These are phyloP conservation scores for Acinonyx jubatus DNA, from an alignment of 2,113 vertebrate genomes.

Conservation along the genomic window DNA sequence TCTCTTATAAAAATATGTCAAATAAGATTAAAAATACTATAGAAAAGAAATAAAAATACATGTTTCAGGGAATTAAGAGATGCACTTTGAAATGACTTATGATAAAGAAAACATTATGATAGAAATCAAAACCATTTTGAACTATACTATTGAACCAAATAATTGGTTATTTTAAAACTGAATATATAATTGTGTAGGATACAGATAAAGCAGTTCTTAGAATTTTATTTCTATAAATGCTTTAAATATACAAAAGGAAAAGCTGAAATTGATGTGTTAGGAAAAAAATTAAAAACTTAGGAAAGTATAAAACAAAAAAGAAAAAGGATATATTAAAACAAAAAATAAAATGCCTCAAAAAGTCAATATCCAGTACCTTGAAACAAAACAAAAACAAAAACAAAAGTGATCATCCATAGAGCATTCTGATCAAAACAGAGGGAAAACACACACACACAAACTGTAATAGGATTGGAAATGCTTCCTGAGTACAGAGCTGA, in stretches of 20 bases:
- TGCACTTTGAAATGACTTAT: not conserved
- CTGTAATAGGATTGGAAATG: not conserved
- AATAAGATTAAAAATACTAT: not conserved
- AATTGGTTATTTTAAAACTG: not conserved
- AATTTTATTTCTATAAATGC: not conserved
- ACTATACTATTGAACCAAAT: not conserved
- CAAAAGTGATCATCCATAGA: not conserved
- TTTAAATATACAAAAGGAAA: not conserved
- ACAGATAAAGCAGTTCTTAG: not conserved
- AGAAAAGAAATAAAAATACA: not conserved
- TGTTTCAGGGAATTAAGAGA: not conserved
- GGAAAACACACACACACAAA: not conserved
- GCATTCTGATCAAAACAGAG: not conserved
- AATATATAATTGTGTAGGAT: not conserved
- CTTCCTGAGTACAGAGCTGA: not conserved
- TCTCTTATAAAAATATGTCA: not conserved
- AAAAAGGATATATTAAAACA: not conserved
- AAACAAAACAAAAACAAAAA: not conserved
- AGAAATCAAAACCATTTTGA: not conserved
- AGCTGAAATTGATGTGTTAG: not conserved
- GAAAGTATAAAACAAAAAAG: not conserved
- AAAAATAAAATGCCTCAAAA: not conserved
- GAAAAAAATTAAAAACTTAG: not conserved
- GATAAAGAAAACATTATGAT: not conserved
- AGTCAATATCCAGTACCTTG: not conserved